Evolutionary conservation across 2,888 invertebrate genomes (phyloP), one percentile per base, ranked within the genome.

Genomic region (Melanostoma mellinum): DNA sequence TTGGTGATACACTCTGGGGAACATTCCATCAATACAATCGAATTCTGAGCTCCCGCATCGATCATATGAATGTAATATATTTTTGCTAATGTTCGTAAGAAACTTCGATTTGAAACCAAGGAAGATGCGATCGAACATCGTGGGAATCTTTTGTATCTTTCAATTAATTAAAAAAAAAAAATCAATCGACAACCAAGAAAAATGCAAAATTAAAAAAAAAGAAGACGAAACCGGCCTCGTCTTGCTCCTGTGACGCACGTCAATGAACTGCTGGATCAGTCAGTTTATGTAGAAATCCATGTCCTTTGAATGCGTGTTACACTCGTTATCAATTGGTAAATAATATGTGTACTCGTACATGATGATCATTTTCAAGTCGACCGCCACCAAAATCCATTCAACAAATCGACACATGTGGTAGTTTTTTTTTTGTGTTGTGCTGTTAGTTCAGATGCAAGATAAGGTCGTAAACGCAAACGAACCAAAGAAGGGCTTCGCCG

Each of bases 11-110:
- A 89, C 88, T 2, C 88, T 86, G 56, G 89, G 89, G 72, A 89
- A 87, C 88, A 89, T 88, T 46, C 87, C 86, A 61, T 88, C 86
- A 6, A 87, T 86, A 61, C 84, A 87, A 77, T 89, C 88, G 35
- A 55, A 79, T 48, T 88, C 88, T 1, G 82, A 73, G 32, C 52
- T 61, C 8, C 75, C 72, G 52, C 87, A 86, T 50, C 74, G 65
- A 33, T 73, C 72, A 32, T 87, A 87, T 72, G 84, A 87, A 52
- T 69, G 68, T 6, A 86, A 85, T 3, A 77, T 20, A 58, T 67
- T 86, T 30, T 78, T 80, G 69, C 85, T 85, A 6, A 85, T 63
- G 67, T 78, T 86, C 33, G 73, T 4, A 48, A 75, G 71, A 9
- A 87, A 78, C 67, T 85, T 87, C 1, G 73, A 75, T 73, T 84